phyloP scores from a whole-genome alignment of 2,113 vertebrate genomes.

The Shinisaurus crocodilurus region DNA sequence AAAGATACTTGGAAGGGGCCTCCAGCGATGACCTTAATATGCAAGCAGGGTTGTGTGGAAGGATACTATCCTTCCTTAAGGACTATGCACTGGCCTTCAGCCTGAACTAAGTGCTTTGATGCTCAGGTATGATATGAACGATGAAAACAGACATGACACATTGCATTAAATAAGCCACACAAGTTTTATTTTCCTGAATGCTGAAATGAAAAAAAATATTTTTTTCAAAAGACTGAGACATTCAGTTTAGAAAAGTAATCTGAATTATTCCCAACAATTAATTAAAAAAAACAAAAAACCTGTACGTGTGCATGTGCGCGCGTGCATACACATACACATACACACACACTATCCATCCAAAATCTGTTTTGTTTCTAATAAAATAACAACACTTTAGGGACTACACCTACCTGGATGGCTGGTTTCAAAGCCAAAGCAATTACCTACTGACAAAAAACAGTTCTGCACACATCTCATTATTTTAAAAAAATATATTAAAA shows the following conservation, averaged over 20 bases:
- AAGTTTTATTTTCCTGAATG: neutral
- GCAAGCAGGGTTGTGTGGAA: neutral
- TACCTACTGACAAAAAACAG: neutral
- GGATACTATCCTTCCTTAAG: neutral
- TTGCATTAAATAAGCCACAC: neutral
- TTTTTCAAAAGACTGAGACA: constrained; percentile 19
- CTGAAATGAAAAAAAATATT: neutral
- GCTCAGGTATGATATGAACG: neutral
- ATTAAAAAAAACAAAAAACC: neutral
- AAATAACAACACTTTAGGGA: neutral
- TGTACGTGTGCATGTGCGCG: neutral
- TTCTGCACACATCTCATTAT: neutral
- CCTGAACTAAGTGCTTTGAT: neutral
- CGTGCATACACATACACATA: neutral
- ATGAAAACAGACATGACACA: neutral
- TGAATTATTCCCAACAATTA: neutral
- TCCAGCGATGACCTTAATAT: neutral
- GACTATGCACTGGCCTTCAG: neutral
- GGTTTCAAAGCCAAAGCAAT: neutral
- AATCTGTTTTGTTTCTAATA: neutral
- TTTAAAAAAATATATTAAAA: neutral
- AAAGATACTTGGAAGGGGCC: neutral
- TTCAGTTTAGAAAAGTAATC: constrained; percentile 19
- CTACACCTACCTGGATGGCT: neutral
- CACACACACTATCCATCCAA: neutral